Evolutionary conservation across 2,113 vertebrate species (phyloP).

Genomic region (Ctenomys sociabilis): DNA sequence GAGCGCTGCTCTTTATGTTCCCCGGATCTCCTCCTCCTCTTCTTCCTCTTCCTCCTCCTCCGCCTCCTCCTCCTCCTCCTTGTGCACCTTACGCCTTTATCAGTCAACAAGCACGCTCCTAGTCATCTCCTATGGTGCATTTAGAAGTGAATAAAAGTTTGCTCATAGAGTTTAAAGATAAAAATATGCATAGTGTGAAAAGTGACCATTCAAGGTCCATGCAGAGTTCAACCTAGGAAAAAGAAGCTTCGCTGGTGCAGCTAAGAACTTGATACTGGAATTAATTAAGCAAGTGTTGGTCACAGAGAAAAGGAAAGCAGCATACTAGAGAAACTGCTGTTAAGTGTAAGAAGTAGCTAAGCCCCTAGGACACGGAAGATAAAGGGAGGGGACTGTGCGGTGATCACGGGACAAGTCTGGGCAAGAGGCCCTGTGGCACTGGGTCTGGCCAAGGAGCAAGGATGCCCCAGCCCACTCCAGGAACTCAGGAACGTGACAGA

Average conservation of each 20-base stretch:
- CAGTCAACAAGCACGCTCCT: not conserved
- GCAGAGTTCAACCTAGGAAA: not conserved
- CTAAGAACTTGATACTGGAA: not conserved
- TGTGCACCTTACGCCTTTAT: not conserved
- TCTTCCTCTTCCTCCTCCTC: too few relatives aligned
- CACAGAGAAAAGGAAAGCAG: not conserved
- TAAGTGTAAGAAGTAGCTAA: not conserved
- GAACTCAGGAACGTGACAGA: not conserved
- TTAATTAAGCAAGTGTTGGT: not conserved
- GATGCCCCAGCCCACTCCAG: not conserved
- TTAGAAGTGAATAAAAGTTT: not conserved
- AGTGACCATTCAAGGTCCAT: not conserved
- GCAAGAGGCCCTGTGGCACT: not conserved
- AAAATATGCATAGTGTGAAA: not conserved
- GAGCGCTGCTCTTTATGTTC: not conserved
- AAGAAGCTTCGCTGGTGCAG: not conserved
- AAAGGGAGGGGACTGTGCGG: not conserved
- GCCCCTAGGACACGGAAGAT: not conserved
- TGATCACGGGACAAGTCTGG: not conserved
- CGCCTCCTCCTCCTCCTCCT: not conserved
- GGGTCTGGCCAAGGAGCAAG: not conserved
- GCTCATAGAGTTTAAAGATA: not conserved
- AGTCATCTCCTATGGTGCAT: not conserved
- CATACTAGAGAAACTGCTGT: not conserved
- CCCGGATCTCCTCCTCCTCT: not conserved